Base-by-base conservation (phyloP, 2,113 vertebrate species). In the Manacus vitellinus region DNA sequence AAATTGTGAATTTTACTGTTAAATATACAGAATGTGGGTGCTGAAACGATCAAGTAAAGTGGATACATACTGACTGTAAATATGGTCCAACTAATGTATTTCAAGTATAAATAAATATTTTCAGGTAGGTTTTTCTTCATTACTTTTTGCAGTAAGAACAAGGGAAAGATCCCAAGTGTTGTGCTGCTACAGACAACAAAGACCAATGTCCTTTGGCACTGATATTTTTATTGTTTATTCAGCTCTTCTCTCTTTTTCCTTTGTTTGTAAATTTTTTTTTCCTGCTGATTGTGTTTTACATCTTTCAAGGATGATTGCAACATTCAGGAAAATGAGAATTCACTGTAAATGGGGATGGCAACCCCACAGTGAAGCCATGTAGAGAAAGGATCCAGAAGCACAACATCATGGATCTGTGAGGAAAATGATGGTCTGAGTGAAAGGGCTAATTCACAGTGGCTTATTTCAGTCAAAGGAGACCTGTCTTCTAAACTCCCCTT, bases 1-100 rank as follows among this genome's bases (percentile, higher is more conserved):
- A 94, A 94, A 94, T 74, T 86, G 88, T 75, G 88, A 94, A 85
- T 96, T 95, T 94, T 76, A 28, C 89, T 84, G 80, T 82, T 92
- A 81, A 85, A 84, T 89, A 68, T 44, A 79, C 47, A 85, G 80
- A 91, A 92, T 66, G 77, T 75, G 44, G n/a, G 65, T 87, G n/a
- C 95, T 85, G 95, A 43, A 87, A 68, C 1, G 2, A 92, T 77
- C 67, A 82, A 59, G 75, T 63, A n/a, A 76, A 89, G 49, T 59
- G 49, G 77, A 76, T 87, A 94, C 30, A 68, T 46, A 54, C 28
- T 70, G 77, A 51, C 74, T 94, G 67, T 65, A 88, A 91, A 91
- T 76, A 73, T 49, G 71, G 19, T 37, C 81, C 88, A 86, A 90
- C 8, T 31, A 35, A 72, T 72, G n/a, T 68, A 61, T 78, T 92